Percentiles rank a stretch among this genome's conserved stretches.
phyloP scores from a whole-genome alignment of 2,888 invertebrate species.

The Gymnosoma rotundatum region DNA sequence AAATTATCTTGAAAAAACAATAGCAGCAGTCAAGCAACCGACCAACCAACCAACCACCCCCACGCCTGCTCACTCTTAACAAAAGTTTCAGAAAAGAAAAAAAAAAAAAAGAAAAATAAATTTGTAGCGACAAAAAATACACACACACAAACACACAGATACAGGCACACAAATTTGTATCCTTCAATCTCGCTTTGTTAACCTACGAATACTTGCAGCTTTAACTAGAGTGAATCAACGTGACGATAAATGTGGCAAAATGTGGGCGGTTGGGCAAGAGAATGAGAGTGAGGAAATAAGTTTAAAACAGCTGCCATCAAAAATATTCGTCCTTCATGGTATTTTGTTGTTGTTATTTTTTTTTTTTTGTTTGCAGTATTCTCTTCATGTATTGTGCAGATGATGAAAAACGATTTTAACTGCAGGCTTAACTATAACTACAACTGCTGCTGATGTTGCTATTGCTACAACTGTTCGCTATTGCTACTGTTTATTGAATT shows the following conservation, averaged over 20 bases:
- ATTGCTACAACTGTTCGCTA: neutral
- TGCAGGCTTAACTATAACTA: constrained; percentile 40
- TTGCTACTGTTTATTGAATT: constrained; percentile 21
- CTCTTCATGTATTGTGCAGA: constrained; percentile 38
- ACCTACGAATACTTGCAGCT: constrained; percentile 22
- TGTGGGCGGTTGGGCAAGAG: neutral
- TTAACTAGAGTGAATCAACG: constrained; percentile 18
- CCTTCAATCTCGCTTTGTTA: constrained; percentile 66
- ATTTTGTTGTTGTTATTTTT: constrained; percentile 42
- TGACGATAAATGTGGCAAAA: neutral
- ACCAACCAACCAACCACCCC: constrained; percentile 18
- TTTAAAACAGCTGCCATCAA: constrained; percentile 69
- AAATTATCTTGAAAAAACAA: constrained; percentile 49
- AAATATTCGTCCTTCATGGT: constrained; percentile 70
- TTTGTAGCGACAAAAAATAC: constrained; percentile 1
- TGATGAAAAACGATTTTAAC: constrained; percentile 64
- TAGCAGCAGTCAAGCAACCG: neutral
- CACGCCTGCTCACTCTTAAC: constrained; percentile 1
- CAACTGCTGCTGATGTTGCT: neutral
- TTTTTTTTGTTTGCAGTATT: constrained; percentile 1
- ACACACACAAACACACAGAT: neutral
- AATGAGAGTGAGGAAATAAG: neutral
- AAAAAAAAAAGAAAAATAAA: constrained; percentile 23
- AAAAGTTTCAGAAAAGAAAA: constrained; percentile 40
- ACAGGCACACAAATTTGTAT: constrained; percentile 32